Conservation (phyloP, 2,113 vertebrate species). For the Alethe diademata region DNA sequence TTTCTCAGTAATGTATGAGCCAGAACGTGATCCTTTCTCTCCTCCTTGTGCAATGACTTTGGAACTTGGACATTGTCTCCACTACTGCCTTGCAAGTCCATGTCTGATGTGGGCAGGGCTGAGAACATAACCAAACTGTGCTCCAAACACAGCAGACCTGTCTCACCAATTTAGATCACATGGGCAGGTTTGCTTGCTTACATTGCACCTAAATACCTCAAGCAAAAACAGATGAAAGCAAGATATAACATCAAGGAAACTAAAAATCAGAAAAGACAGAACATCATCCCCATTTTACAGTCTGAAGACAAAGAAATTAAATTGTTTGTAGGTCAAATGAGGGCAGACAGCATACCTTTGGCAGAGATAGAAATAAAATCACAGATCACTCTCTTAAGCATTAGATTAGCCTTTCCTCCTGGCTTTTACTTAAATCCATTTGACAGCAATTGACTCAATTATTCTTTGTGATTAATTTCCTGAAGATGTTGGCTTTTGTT, state of each 20-base stretch:
- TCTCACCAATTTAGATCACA: neutral
- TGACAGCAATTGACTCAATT: neutral
- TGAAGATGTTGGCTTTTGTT: neutral
- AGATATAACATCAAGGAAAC: neutral
- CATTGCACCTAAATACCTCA: neutral
- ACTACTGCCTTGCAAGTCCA: neutral
- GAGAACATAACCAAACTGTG: neutral
- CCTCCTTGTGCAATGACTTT: neutral
- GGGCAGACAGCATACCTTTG: neutral
- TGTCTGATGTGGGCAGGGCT: neutral
- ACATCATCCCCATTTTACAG: neutral
- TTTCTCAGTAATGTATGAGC: neutral
- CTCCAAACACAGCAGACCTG: neutral
- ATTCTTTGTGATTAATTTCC: neutral
- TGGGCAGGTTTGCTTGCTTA: neutral
- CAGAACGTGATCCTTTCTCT: neutral
- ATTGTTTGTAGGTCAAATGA: neutral
- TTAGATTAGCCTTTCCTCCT: constrained; percentile 20
- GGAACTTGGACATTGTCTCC: neutral
- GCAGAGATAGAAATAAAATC: neutral
- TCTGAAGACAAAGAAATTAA: constrained; percentile 13
- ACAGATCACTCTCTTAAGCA: neutral
- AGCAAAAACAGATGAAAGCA: neutral
- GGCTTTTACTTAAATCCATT: neutral
- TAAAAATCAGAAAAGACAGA: neutral